A percentile compares a stretch with the other conserved stretches of the same genome.
Evolutionary conservation across 2,113 vertebrate species (phyloP).

Genomic region (Ifrita kowaldi): DNA sequence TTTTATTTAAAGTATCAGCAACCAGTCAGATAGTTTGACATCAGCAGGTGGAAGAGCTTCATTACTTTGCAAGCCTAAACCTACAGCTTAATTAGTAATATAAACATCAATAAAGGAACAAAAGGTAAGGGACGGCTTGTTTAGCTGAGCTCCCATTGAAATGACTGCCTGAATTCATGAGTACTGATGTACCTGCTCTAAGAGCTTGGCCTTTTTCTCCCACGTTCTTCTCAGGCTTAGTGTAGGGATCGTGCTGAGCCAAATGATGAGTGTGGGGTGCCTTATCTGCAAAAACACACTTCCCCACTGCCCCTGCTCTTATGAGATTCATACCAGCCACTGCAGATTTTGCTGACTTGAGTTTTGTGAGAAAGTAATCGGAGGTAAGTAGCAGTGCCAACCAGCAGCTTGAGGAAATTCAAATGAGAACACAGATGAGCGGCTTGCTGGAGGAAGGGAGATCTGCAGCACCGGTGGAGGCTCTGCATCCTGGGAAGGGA

Average conservation of each 20-base stretch:
- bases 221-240: not conserved
- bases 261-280: not conserved
- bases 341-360: slow-evolving; percentile 15
- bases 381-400: not conserved
- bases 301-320: not conserved
- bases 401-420: not conserved
- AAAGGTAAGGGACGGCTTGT: slow-evolving; percentile 45
- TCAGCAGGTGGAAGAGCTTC: slow-evolving; percentile 21
- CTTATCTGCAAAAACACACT: not conserved
- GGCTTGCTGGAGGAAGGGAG: not conserved
- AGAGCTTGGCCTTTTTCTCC: not conserved
- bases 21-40: slow-evolving; percentile 41
- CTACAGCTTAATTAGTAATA: slow-evolving; percentile 53
- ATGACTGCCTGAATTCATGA: not conserved
- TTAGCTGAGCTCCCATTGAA: not conserved
- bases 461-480: not conserved
- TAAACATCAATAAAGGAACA: slow-evolving; percentile 36
- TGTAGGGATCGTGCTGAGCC: not conserved
- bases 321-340: not conserved
- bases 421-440: not conserved
- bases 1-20: slow-evolving; percentile 3
- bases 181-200: not conserved
- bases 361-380: not conserved
- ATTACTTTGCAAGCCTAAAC: slow-evolving; percentile 38
- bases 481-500: not conserved